A percentile compares a stretch with the other conserved stretches of the same genome.
These are phyloP conservation scores for Phoenicopterus ruber DNA, from an alignment of 2,113 vertebrate genomes.

Conservation along the genomic window DNA sequence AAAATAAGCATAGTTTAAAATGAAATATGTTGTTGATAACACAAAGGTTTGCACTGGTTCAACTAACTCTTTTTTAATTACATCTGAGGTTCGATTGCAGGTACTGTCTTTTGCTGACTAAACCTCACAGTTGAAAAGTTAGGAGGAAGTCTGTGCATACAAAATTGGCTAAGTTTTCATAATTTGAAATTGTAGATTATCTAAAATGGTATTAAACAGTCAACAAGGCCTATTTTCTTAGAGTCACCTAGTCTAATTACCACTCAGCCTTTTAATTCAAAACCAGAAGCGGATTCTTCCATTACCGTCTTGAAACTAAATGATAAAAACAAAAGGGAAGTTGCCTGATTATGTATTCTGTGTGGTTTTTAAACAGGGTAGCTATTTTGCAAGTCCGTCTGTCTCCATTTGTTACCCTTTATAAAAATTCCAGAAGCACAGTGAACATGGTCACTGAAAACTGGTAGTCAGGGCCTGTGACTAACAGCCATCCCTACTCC, in stretches of 20 bases:
- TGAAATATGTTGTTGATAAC: neutral
- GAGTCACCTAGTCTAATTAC: neutral
- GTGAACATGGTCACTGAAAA: neutral
- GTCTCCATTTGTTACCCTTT: neutral
- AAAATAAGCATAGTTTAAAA: neutral
- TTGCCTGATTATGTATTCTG: neutral
- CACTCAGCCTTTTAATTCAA: neutral
- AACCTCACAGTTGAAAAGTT: neutral
- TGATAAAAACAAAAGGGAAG: neutral
- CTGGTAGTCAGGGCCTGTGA: neutral
- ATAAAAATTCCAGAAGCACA: neutral
- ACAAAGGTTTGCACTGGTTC: neutral
- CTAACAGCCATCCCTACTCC: neutral
- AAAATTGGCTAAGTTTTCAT: neutral
- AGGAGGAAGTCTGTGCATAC: neutral
- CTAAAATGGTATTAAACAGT: neutral
- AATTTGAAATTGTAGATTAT: neutral
- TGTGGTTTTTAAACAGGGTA: neutral
- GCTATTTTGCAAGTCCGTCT: neutral
- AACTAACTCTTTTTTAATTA: neutral
- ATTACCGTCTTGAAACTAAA: neutral
- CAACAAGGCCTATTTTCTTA: neutral
- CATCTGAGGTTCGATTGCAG: neutral
- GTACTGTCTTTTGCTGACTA: neutral
- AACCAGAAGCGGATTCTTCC: neutral